A percentile compares a stretch with the other conserved stretches of the same genome.
phyloP scores from a whole-genome alignment of 2,797 vertebrate genomes.

The Pseudochaenichthys georgianus region DNA sequence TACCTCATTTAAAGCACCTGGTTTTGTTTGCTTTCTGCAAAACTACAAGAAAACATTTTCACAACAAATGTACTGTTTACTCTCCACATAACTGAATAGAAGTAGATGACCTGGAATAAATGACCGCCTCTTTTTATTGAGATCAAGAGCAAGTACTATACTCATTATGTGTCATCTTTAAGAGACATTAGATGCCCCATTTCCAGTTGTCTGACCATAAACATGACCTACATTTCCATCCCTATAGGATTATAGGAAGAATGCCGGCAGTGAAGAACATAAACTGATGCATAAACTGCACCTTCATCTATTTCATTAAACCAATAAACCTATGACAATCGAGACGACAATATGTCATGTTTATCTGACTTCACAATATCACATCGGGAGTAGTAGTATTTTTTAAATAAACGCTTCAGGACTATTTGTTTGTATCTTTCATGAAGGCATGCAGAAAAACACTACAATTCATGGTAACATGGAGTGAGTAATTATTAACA shows the following conservation, averaged over 20 bases:
- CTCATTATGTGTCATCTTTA: constrained; percentile 49
- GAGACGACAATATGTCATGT: neutral
- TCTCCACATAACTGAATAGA: neutral
- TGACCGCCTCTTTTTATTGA: constrained; percentile 5
- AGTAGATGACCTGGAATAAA: constrained; percentile 49
- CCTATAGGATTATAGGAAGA: constrained; percentile 22
- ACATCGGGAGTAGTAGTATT: neutral
- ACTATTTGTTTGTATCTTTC: too few species aligned
- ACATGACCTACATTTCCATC: constrained; percentile 52
- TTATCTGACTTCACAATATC: neutral
- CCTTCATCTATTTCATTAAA: too few species aligned
- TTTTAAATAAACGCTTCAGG: too few species aligned
- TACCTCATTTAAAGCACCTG: constrained; percentile 50
- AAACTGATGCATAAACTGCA: neutral
- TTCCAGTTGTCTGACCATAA: constrained; percentile 56
- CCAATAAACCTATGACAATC: neutral
- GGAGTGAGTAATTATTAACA: too few species aligned
- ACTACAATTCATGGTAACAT: too few species aligned
- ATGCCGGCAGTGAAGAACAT: constrained; percentile 6
- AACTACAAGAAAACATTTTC: constrained; percentile 34
- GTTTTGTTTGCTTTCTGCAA: constrained; percentile 37
- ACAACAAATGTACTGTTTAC: constrained; percentile 13
- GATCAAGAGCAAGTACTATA: constrained; percentile 32
- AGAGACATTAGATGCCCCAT: constrained; percentile 47
- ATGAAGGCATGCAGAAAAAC: too few species aligned